Percentiles rank a stretch among this genome's conserved stretches.
Conservation (phyloP, 1,140 invertebrate genomes). For the Drosophila pectinifera region DNA sequence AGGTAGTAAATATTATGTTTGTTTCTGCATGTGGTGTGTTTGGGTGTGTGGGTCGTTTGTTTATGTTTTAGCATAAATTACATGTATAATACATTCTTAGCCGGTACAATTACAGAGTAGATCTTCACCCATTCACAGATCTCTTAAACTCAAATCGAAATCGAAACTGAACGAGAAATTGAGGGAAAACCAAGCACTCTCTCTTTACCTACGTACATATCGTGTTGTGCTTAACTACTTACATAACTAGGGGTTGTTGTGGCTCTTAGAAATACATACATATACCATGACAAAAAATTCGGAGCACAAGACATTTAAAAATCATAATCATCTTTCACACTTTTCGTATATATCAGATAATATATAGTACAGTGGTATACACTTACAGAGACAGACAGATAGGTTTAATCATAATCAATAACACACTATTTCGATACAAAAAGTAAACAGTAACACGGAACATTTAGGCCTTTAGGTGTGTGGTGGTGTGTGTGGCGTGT, state of each 20-base stretch:
- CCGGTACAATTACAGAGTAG: constrained; percentile 37
- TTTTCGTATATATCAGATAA: constrained; percentile 5
- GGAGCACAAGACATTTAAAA: constrained; percentile 27
- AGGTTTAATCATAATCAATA: constrained; percentile 8
- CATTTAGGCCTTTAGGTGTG: constrained; percentile 6
- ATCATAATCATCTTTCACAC: constrained; percentile 8
- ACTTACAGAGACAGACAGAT: constrained; percentile 15
- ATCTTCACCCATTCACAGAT: not conserved
- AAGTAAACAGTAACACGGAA: constrained; percentile 21
- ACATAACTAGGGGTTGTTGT: constrained; percentile 9
- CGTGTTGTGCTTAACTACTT: constrained; percentile 30
- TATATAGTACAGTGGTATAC: constrained; percentile 20
- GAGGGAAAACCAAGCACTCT: constrained; percentile 14
- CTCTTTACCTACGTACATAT: constrained; percentile 7
- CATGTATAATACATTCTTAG: constrained; percentile 73
- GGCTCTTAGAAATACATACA: constrained; percentile 30
- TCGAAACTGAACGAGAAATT: constrained; percentile 6
- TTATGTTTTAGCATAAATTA: constrained; percentile 67
- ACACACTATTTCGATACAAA: constrained; percentile 37
- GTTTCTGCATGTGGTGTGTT: constrained; percentile 12
- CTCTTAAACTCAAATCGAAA: too few relatives aligned
- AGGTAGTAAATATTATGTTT: constrained; percentile 24
- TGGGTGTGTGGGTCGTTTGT: constrained; percentile 25
- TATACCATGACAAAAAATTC: constrained; percentile 34
- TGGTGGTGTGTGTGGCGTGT: not conserved